phyloP scores from a whole-genome alignment of 2,888 invertebrate species.

The Scrobipalpa atriplicella region DNA sequence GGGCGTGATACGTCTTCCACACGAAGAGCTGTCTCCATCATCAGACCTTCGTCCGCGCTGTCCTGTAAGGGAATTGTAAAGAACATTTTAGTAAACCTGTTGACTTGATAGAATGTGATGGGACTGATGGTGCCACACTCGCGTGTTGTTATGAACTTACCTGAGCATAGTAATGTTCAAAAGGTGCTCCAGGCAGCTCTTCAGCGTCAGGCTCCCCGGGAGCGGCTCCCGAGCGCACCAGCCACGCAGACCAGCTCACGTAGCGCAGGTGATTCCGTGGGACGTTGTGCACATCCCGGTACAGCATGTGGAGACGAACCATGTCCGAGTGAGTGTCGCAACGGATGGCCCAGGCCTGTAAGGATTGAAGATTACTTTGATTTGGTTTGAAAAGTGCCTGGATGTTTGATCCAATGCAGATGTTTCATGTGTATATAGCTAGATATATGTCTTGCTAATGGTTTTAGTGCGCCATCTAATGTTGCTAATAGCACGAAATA shows the following conservation, averaged over 20 bases:
- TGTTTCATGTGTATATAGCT: too few relatives aligned
- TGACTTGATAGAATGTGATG: not conserved
- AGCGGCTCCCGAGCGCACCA: conserved; percentile 77
- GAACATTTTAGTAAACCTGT: not conserved
- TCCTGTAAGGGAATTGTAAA: conserved; percentile 71
- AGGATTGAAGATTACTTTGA: not conserved
- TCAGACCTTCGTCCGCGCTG: conserved; percentile 89
- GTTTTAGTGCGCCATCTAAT: too few relatives aligned
- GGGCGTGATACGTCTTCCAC: conserved; percentile 88
- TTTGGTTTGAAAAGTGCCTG: too few relatives aligned
- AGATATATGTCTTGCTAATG: too few relatives aligned
- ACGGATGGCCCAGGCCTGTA: conserved; percentile 88
- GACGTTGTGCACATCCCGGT: conserved; percentile 89
- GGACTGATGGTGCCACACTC: too few relatives aligned
- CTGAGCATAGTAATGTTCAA: conserved; percentile 89
- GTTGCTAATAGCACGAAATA: too few relatives aligned
- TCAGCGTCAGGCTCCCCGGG: conserved; percentile 85
- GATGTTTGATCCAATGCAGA: too few relatives aligned
- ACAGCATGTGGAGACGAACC: conserved; percentile 88
- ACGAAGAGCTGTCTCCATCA: conserved; percentile 90
- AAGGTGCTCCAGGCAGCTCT: conserved; percentile 88
- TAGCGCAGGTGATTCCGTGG: conserved; percentile 89
- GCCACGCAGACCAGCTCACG: conserved; percentile 88
- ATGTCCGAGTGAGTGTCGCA: conserved; percentile 90
- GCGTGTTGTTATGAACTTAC: too few relatives aligned